These are phyloP conservation scores for Aphis gossypii DNA, from an alignment of 1,140 invertebrate species.

Conservation along the genomic window DNA sequence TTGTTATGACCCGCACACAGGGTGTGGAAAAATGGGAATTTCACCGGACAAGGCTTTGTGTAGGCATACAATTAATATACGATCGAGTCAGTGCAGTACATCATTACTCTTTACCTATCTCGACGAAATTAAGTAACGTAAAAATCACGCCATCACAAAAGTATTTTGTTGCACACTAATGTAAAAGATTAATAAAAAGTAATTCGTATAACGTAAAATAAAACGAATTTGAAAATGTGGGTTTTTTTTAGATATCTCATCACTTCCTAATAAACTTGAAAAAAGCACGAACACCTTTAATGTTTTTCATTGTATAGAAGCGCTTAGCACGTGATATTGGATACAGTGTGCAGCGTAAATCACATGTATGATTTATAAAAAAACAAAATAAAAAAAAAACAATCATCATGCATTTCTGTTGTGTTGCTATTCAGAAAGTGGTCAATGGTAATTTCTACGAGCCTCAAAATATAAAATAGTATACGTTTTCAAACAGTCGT, in stretches of 20 bases:
- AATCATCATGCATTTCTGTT: too few species aligned
- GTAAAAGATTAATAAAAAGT: too few species aligned
- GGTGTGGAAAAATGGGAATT: not conserved
- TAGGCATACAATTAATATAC: not conserved
- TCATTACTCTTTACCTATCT: not conserved
- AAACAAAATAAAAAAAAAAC: too few species aligned
- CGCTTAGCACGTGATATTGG: too few species aligned
- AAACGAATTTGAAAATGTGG: not conserved
- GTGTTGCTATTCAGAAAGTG: too few species aligned
- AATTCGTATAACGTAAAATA: not conserved
- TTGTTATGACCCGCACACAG: not conserved
- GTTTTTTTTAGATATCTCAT: not conserved
- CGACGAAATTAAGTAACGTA: not conserved
- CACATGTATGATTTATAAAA: too few species aligned
- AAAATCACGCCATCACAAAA: not conserved
- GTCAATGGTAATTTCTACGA: too few species aligned
- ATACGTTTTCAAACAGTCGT: not conserved
- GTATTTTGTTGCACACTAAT: not conserved
- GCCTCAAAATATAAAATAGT: not conserved
- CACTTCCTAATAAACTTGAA: not conserved
- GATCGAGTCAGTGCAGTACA: not conserved
- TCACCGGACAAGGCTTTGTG: not conserved
- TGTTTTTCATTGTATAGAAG: too few species aligned
- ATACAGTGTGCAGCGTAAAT: too few species aligned
- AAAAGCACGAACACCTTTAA: too few species aligned